Base-by-base conservation (phyloP, 23 tunicate genomes). In the Clavelina lepadiformis region DNA sequence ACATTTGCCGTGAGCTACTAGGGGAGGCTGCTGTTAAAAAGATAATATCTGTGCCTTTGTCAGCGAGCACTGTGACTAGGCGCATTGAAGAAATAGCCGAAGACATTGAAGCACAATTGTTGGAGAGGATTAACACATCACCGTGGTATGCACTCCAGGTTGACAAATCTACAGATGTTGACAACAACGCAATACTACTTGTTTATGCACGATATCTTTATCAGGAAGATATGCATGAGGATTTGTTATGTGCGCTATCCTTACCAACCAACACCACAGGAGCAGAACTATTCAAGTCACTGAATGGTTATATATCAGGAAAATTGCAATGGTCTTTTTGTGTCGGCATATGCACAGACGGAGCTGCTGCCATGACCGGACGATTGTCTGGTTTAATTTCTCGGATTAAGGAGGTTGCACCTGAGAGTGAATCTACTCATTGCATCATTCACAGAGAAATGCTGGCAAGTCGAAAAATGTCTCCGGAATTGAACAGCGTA, bases 361-460 rank as follows among this genome's bases (percentile, higher is more conserved):
- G 74, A 36, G 81, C 81, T 73, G 57, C 86, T 11, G 88, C 81
- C 28, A 81, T 74, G 88, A 38, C 45, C 38, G 88, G 88, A 6
- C 21, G 74, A 18, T 76, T 46, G 22, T 47, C 46, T 38, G 91
- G 81, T 53, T 75, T 82, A 25, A 82, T 71, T 45, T 41, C 63
- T 33, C 75, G 69, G 3, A 49, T 82, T 22, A 75, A 82, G 52
- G 28, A 75, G 46, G 62, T 68, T 59, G 35, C 51, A 21, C 76
- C 68, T 20, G 53, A 68, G 13, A 31, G 36, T 31, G 34, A 75
- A 26, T 38, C 58, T 54, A 67, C 61, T 25, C 82, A 82, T 36
- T 82, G 76, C 51, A 54, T 82, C 58, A 54, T 82, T 19, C 76
- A 66, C 76, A 56, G 82, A 19, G 82, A 75, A 75, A 75, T 59